Evolutionary conservation across 1,140 invertebrate genomes (phyloP).

Genomic region (Parasteatoda tepidariorum): DNA sequence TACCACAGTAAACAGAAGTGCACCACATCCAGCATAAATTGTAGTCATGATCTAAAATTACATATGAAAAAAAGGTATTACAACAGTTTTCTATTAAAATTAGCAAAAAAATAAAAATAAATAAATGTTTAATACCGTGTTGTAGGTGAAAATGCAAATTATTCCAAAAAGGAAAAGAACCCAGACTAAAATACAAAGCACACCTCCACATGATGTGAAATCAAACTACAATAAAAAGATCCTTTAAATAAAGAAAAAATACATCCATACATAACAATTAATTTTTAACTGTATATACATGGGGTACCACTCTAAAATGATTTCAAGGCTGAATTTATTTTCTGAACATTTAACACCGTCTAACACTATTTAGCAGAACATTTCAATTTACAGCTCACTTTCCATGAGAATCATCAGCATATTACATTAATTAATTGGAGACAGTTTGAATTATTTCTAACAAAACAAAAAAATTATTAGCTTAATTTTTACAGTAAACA

Average conservation of each 20-base stretch:
- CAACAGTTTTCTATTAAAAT: neutral
- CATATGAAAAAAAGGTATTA: neutral
- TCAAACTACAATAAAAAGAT: slow-evolving; percentile 72
- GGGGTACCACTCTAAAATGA: too few relatives aligned
- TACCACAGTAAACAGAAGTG: slow-evolving; percentile 26
- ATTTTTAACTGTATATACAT: too few relatives aligned
- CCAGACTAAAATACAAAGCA: slow-evolving; percentile 71
- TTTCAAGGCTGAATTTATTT: too few relatives aligned
- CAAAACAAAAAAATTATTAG: too few relatives aligned
- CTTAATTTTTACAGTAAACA: too few relatives aligned
- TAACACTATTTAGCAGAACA: too few relatives aligned
- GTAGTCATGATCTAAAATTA: neutral
- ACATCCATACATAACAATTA: neutral
- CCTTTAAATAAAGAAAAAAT: neutral
- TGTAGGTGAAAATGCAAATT: slow-evolving; percentile 64
- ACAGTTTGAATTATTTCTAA: too few relatives aligned
- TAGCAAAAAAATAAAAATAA: neutral
- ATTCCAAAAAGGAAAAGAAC: slow-evolving; percentile 72
- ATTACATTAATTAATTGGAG: too few relatives aligned
- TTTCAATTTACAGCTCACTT: too few relatives aligned
- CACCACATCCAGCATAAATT: slow-evolving; percentile 37
- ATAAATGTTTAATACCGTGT: slow-evolving; percentile 13
- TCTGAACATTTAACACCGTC: too few relatives aligned
- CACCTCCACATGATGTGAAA: slow-evolving; percentile 72
- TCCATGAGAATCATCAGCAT: too few relatives aligned